phyloP scores from a whole-genome alignment of 1,140 invertebrate species.

The Bacillus rossius region DNA sequence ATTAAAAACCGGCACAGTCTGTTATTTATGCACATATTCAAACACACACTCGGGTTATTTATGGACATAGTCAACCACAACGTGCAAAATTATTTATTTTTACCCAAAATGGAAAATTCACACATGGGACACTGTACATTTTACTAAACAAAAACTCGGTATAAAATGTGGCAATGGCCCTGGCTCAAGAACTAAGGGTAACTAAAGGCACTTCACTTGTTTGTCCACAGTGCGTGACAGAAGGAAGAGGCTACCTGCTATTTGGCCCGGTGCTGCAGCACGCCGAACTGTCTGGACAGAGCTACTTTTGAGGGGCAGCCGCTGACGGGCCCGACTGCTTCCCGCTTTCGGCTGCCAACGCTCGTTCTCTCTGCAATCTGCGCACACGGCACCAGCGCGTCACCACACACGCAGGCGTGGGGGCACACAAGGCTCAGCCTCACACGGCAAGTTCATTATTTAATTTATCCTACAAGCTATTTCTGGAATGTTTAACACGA shows the following conservation, averaged over 20 bases:
- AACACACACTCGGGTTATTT: no score
- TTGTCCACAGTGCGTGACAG: no score
- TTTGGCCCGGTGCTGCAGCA: slow-evolving; percentile 9
- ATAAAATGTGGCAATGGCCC: not conserved
- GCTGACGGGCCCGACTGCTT: slow-evolving; percentile 30
- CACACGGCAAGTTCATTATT: not conserved
- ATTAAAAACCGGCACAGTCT: no score
- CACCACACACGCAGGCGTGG: not conserved
- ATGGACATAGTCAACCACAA: no score
- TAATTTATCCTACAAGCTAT: not conserved
- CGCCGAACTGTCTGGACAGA: slow-evolving; percentile 17
- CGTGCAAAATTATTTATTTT: not conserved
- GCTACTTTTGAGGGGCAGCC: slow-evolving; percentile 27
- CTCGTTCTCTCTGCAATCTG: slow-evolving; percentile 49
- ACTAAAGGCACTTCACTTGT: no score
- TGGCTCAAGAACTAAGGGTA: slow-evolving; percentile 4
- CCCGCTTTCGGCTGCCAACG: slow-evolving; percentile 45
- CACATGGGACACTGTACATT: not conserved
- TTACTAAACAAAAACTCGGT: not conserved
- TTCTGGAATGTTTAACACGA: not conserved
- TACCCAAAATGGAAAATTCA: not conserved
- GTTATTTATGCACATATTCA: no score
- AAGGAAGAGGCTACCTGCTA: not conserved
- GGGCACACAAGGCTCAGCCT: not conserved
- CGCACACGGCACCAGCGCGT: not conserved